These are phyloP conservation scores for Microctenopoma lineatum DNA, from an alignment of 2,797 vertebrate species.

Conservation along the genomic window DNA sequence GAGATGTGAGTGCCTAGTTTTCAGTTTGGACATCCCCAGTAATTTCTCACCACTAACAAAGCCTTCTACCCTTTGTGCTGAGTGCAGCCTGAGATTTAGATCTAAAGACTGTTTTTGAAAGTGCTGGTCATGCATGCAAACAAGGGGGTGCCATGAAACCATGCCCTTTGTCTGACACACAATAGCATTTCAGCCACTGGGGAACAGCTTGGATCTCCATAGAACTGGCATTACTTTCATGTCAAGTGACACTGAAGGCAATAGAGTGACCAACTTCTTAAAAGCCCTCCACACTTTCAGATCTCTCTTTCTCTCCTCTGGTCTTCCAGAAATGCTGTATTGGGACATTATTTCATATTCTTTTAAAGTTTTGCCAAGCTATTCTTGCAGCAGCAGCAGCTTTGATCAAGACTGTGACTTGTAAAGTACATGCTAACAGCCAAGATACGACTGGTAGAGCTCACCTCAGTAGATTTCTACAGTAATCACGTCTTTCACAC, in stretches of 20 bases:
- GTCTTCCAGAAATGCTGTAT: conserved; percentile 62
- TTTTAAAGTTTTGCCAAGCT: conserved; percentile 74
- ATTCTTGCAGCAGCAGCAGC: conserved; percentile 59
- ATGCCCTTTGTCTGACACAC: conserved; percentile 77
- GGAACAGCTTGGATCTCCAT: conserved; percentile 78
- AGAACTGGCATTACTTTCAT: conserved; percentile 78
- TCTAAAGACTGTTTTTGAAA: conserved; percentile 79
- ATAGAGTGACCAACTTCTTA: conserved; percentile 75
- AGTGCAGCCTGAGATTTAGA: conserved; percentile 76
- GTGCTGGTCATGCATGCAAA: conserved; percentile 81
- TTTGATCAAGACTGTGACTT: conserved; percentile 68
- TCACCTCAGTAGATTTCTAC: conserved; percentile 19
- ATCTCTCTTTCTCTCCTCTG: conserved; percentile 58
- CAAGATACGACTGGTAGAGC: conserved; percentile 35
- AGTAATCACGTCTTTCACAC: conserved; percentile 47
- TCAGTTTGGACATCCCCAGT: conserved; percentile 71
- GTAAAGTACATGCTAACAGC: conserved; percentile 48
- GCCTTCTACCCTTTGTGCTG: conserved; percentile 69
- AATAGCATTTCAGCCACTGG: conserved; percentile 77
- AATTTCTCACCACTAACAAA: conserved; percentile 77
- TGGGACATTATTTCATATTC: conserved; percentile 76
- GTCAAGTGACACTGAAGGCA: conserved; percentile 78
- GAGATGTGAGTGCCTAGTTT: conserved; percentile 66
- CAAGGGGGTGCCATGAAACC: conserved; percentile 75
- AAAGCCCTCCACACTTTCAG: conserved; percentile 47